Evolutionary conservation across 1,140 invertebrate species (phyloP).

Genomic region (Procambarus virginalis): DNA sequence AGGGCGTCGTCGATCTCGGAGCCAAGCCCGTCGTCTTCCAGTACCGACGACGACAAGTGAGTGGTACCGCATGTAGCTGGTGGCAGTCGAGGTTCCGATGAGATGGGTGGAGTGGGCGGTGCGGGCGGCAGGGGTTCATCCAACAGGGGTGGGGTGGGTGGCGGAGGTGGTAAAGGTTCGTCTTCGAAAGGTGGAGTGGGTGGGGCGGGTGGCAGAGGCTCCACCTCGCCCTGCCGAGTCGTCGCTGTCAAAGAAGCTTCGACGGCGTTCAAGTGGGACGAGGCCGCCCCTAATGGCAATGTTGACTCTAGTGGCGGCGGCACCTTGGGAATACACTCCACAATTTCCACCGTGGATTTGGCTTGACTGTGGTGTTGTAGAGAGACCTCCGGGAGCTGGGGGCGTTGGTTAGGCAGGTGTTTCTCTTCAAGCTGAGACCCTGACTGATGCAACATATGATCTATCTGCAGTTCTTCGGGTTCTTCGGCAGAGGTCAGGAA

Average conservation of each 20-base stretch:
- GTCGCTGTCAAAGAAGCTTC: background rate
- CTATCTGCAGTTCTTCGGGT: background rate
- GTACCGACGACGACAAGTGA: background rate
- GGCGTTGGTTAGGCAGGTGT: background rate
- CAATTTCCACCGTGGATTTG: background rate
- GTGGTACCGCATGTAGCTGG: background rate
- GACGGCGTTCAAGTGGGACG: background rate
- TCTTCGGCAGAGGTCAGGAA: constrained; percentile 19
- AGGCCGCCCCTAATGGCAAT: background rate
- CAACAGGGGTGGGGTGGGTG: constrained; percentile 15
- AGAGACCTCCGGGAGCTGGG: background rate
- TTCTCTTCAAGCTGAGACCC: background rate
- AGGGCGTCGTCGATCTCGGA: constrained; percentile 50
- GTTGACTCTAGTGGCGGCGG: background rate
- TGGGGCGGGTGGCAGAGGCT: constrained; percentile 20
- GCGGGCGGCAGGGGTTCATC: background rate
- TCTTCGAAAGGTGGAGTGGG: constrained; percentile 28
- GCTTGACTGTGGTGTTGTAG: background rate
- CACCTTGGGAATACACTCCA: constrained; percentile 35
- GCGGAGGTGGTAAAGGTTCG: background rate
- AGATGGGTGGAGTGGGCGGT: background rate
- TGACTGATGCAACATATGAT: background rate
- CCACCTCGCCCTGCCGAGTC: background rate
- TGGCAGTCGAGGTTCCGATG: background rate
- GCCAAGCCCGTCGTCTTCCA: constrained; percentile 42